phyloP scores from a whole-genome alignment of 2,113 vertebrate species.

The Plecotus auritus region DNA sequence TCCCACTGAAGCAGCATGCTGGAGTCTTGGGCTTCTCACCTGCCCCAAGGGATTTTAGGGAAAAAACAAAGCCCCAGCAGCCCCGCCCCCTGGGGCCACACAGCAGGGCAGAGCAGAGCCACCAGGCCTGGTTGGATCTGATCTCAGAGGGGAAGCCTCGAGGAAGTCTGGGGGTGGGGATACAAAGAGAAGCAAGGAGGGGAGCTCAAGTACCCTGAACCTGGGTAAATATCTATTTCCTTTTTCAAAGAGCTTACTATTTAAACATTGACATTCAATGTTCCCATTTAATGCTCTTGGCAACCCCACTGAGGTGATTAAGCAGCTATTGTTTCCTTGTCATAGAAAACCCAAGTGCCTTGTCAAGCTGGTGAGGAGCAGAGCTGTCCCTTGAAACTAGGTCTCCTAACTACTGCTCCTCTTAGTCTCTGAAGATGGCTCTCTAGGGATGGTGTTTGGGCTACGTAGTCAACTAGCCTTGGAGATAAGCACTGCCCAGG shows the following conservation, averaged over 20 bases:
- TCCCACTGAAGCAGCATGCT: not conserved
- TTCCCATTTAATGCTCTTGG: not conserved
- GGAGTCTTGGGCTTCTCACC: not conserved
- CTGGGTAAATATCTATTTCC: not conserved
- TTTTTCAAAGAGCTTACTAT: not conserved
- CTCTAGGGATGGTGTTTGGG: not conserved
- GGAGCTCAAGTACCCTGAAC: not conserved
- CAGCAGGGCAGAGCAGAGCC: not conserved
- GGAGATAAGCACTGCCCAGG: not conserved
- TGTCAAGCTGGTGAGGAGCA: too few relatives aligned
- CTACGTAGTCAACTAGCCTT: rapidly evolving
- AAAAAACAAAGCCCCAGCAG: not conserved
- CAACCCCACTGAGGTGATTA: not conserved
- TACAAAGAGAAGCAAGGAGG: not conserved
- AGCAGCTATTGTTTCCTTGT: not conserved
- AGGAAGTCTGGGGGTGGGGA: not conserved
- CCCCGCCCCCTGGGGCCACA: not conserved
- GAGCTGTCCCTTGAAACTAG: not conserved
- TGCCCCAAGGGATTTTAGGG: not conserved
- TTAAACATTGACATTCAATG: not conserved
- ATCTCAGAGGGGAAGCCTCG: not conserved
- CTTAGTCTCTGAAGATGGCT: not conserved
- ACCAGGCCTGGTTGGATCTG: not conserved
- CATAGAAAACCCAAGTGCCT: not conserved
- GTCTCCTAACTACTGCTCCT: not conserved